Conservation (phyloP, 2,113 vertebrate species). For the Panthera leo region DNA sequence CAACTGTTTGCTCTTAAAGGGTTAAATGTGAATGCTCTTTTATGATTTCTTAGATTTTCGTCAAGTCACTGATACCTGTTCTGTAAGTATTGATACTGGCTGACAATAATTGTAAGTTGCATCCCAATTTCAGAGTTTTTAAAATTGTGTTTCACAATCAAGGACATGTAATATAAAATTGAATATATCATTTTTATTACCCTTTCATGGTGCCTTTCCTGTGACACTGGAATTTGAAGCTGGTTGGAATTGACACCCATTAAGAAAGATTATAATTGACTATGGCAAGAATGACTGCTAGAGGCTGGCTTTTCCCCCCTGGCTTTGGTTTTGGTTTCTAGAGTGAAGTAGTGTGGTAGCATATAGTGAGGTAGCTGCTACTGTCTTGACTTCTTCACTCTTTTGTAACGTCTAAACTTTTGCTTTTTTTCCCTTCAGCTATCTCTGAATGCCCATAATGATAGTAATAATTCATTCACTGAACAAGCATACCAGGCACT, state of each 20-base stretch:
- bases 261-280: conserved; percentile 13
- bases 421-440: background rate
- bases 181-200: background rate
- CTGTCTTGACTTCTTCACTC: conserved; percentile 10
- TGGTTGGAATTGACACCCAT: background rate
- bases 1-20: background rate
- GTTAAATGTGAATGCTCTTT: conserved; percentile 7
- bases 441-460: background rate
- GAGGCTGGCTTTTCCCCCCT: background rate
- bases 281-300: background rate
- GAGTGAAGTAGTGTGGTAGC: background rate
- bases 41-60: background rate
- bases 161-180: background rate
- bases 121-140: background rate
- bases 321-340: conserved; percentile 15
- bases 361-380: background rate
- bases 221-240: conserved; percentile 17
- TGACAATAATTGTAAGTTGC: background rate
- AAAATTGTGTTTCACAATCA: conserved; percentile 4
- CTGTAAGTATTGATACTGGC: background rate
- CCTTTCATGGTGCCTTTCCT: background rate
- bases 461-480: conserved; percentile 25
- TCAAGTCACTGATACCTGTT: background rate
- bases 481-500: background rate
- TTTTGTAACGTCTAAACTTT: background rate